phyloP scores from a whole-genome alignment of 2,797 vertebrate species.

The Epinephelus malabaricus region DNA sequence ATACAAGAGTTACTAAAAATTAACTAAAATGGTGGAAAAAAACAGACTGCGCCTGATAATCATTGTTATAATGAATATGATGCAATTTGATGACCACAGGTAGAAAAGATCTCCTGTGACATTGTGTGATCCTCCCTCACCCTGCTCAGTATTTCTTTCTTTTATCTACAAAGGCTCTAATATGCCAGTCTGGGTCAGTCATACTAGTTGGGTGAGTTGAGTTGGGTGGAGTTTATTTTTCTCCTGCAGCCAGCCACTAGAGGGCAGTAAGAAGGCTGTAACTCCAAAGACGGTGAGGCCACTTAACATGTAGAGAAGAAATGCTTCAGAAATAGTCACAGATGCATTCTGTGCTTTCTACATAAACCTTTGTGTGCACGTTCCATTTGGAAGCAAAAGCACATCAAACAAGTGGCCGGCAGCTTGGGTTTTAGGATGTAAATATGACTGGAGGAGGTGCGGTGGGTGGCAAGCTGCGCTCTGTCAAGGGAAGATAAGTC shows the following conservation, averaged over 20 bases:
- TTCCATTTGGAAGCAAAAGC: slow-evolving; percentile 55
- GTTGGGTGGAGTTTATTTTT: neutral
- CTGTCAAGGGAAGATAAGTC: neutral
- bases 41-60: too few relatives aligned
- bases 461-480: slow-evolving; percentile 33
- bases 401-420: slow-evolving; percentile 39
- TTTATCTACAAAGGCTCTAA: too few relatives aligned
- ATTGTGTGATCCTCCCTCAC: too few relatives aligned
- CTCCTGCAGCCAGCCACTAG: neutral
- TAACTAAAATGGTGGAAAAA: too few relatives aligned
- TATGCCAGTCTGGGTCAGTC: too few relatives aligned
- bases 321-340: slow-evolving; percentile 3
- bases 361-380: slow-evolving; percentile 8
- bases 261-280: slow-evolving; percentile 3
- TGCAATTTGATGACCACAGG: too few relatives aligned
- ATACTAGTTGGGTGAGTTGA: neutral
- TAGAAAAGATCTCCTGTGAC: too few relatives aligned
- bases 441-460: slow-evolving; percentile 32
- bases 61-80: too few relatives aligned
- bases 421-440: slow-evolving; percentile 38
- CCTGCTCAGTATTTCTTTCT: too few relatives aligned
- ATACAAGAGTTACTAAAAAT: too few relatives aligned
- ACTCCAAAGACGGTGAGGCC: neutral
- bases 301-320: neutral
- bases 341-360: slow-evolving; percentile 5